phyloP scores from a whole-genome alignment of 2,113 vertebrate genomes.

The Eublepharis macularius region DNA sequence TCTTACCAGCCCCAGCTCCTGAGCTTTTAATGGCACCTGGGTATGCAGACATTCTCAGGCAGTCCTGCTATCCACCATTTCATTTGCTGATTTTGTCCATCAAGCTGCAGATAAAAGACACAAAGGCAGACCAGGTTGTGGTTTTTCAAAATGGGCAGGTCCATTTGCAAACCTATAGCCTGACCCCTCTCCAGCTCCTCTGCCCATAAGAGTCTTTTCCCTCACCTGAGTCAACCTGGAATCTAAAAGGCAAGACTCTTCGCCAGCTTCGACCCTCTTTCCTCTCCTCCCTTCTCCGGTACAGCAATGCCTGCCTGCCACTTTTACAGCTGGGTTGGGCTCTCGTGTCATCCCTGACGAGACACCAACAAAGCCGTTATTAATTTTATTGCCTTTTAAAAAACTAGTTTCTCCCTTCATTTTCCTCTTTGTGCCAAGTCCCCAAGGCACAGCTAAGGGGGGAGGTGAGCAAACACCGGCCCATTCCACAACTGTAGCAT shows the following conservation, averaged over 20 bases:
- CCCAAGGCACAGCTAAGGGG: not conserved
- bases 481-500: no score
- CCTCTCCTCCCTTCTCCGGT: not conserved
- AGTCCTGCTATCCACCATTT: not conserved
- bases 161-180: not conserved
- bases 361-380: not conserved
- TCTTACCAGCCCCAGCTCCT: not conserved
- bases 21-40: not conserved
- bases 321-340: not conserved
- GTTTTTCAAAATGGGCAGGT: not conserved
- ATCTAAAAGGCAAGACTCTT: not conserved
- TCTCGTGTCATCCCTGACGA: not conserved
- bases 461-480: not conserved
- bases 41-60: not conserved
- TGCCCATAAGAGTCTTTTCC: not conserved
- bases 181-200: not conserved
- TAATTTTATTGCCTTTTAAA: not conserved
- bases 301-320: not conserved
- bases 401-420: not conserved
- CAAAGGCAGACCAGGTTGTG: not conserved
- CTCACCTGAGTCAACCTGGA: not conserved
- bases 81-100: not conserved
- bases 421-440: not conserved
- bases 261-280: not conserved
- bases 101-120: not conserved